Percentiles rank a stretch among this genome's conserved stretches.
phyloP scores from a whole-genome alignment of 2,888 invertebrate genomes.

The Acleris laterana region DNA sequence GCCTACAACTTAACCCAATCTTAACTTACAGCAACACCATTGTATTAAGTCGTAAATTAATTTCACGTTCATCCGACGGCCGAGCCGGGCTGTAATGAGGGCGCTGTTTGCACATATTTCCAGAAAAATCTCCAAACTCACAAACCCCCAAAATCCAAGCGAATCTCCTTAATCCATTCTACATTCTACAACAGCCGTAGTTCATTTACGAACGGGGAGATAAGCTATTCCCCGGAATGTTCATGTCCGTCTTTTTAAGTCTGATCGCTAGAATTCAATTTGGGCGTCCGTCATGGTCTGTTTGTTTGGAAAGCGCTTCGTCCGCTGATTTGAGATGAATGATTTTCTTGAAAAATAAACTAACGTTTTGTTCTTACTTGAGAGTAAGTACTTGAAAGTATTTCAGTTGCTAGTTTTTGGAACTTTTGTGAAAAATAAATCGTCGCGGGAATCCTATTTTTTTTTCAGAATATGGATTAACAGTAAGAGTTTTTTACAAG shows the following conservation, averaged over 20 bases:
- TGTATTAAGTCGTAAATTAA: constrained; percentile 75
- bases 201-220: constrained; percentile 65
- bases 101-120: constrained; percentile 62
- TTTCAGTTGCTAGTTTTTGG: too few relatives aligned
- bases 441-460: too few relatives aligned
- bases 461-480: too few relatives aligned
- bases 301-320: constrained; percentile 9
- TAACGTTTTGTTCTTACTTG: background rate
- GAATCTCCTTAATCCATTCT: constrained; percentile 61
- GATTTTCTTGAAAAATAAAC: constrained; percentile 3
- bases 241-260: constrained; percentile 55
- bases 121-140: constrained; percentile 33
- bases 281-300: constrained; percentile 19
- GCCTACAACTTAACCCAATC: constrained; percentile 38
- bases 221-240: constrained; percentile 54
- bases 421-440: too few relatives aligned
- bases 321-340: constrained; percentile 14
- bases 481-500: too few relatives aligned
- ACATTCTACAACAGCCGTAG: constrained; percentile 57
- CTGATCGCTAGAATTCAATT: constrained; percentile 33
- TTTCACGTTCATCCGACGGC: constrained; percentile 56
- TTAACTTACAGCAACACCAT: constrained; percentile 46
- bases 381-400: background rate
- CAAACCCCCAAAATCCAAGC: constrained; percentile 35
- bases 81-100: constrained; percentile 56